These are phyloP conservation scores for Anodontia alba DNA, from an alignment of 2,888 invertebrate species.

Conservation along the genomic window DNA sequence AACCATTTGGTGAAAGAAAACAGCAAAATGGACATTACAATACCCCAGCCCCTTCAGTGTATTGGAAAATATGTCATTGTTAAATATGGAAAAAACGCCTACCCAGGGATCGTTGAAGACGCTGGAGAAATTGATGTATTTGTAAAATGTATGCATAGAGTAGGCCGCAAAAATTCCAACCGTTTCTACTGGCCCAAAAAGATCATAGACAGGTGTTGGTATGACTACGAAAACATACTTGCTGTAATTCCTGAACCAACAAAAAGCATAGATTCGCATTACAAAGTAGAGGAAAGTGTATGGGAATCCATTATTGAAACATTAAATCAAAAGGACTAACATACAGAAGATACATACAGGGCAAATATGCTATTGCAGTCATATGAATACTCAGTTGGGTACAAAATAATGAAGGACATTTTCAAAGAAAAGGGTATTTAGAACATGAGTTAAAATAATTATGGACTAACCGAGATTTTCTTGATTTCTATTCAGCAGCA, in stretches of 20 bases:
- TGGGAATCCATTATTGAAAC: background rate
- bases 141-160: constrained; percentile 27
- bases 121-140: constrained; percentile 7
- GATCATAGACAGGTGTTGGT: background rate
- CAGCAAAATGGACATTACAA: background rate
- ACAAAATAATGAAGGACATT: too few relatives aligned
- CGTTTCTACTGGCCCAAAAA: constrained; percentile 20
- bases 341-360: background rate
- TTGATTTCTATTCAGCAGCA: too few relatives aligned
- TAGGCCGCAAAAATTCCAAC: background rate
- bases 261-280: background rate
- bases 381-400: too few relatives aligned
- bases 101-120: constrained; percentile 32
- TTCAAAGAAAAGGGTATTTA: too few relatives aligned
- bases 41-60: background rate
- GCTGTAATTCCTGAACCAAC: background rate
- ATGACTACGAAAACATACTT: background rate
- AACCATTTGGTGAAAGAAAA: background rate
- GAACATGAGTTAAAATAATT: too few relatives aligned
- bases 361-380: too few relatives aligned
- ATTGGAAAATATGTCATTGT: constrained; percentile 31
- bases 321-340: background rate
- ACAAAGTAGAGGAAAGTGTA: background rate
- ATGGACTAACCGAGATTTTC: too few relatives aligned
- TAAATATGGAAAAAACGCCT: constrained; percentile 20